Evolutionary conservation across 2,113 vertebrate species (phyloP).

Genomic region (Galemys pyrenaicus): DNA sequence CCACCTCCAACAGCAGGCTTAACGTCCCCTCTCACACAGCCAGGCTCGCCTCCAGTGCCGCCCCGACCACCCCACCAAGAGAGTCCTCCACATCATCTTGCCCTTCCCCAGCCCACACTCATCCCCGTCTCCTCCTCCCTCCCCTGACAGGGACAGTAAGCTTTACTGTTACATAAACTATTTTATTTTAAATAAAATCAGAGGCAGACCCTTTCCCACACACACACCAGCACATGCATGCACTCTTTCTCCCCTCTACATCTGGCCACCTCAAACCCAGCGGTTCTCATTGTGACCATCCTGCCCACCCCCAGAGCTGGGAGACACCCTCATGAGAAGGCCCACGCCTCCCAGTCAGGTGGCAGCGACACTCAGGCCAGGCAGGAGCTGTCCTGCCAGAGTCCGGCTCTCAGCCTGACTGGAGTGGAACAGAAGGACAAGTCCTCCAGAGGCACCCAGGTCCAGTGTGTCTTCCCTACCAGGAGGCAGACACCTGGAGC

Average conservation of each 20-base stretch:
- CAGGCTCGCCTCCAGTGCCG: not conserved
- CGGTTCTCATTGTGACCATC: slow-evolving; percentile 65
- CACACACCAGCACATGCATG: slow-evolving; percentile 20
- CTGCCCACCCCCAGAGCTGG: not conserved
- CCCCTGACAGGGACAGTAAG: not conserved
- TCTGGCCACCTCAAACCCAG: slow-evolving; percentile 70
- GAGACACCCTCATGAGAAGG: not conserved
- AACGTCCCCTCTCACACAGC: too few relatives aligned
- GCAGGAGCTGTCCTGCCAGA: not conserved
- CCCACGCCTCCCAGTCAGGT: not conserved
- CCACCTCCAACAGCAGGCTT: not conserved
- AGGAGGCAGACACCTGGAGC: not conserved
- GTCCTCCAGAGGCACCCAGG: not conserved
- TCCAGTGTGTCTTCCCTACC: not conserved
- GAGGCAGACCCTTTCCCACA: not conserved
- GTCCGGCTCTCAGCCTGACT: not conserved
- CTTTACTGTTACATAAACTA: slow-evolving; percentile 72
- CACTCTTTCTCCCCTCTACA: not conserved
- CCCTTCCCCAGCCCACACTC: not conserved
- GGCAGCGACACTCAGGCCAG: not conserved
- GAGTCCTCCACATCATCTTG: not conserved
- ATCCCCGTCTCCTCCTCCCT: not conserved
- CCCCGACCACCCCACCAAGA: not conserved
- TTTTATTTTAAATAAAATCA: slow-evolving; percentile 81
- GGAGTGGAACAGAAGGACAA: not conserved